phyloP scores from a whole-genome alignment of 2,113 vertebrate genomes.

The Scopus umbretta region DNA sequence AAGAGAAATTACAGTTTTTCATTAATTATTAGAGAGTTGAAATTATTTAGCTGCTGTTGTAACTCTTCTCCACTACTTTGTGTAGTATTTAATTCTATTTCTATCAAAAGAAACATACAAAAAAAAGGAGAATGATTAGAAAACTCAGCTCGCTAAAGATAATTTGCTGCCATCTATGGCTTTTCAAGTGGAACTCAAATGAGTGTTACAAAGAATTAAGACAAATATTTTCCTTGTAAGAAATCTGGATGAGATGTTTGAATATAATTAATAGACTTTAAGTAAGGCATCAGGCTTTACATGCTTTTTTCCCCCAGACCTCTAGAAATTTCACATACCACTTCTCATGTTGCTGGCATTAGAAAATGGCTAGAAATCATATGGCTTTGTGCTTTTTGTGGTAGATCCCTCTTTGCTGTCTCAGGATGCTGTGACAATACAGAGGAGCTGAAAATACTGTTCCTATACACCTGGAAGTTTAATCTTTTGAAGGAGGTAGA shows the following conservation, averaged over 20 bases:
- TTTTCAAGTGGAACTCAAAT: not conserved
- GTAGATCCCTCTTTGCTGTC: not conserved
- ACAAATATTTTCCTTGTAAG: not conserved
- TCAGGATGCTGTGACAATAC: not conserved
- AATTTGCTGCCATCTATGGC: slow-evolving; percentile 4
- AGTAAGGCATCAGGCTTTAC: not conserved
- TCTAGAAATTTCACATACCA: not conserved
- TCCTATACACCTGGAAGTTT: not conserved
- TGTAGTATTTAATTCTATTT: not conserved
- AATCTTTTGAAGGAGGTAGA: not conserved
- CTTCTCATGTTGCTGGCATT: not conserved
- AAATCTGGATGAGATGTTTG: not conserved
- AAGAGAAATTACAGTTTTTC: not conserved
- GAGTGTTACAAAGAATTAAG: not conserved
- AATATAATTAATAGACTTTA: not conserved
- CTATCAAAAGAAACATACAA: not conserved
- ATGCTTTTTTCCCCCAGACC: not conserved
- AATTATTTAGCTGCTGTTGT: not conserved
- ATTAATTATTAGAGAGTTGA: not conserved
- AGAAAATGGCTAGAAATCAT: not conserved
- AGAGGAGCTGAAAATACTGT: not conserved
- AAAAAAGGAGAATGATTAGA: not conserved
- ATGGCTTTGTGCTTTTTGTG: not conserved
- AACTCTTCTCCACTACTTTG: not conserved
- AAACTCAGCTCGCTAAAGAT: not conserved